These are phyloP conservation scores for Agrotis segetum DNA, from an alignment of 2,888 invertebrate species.

Conservation along the genomic window DNA sequence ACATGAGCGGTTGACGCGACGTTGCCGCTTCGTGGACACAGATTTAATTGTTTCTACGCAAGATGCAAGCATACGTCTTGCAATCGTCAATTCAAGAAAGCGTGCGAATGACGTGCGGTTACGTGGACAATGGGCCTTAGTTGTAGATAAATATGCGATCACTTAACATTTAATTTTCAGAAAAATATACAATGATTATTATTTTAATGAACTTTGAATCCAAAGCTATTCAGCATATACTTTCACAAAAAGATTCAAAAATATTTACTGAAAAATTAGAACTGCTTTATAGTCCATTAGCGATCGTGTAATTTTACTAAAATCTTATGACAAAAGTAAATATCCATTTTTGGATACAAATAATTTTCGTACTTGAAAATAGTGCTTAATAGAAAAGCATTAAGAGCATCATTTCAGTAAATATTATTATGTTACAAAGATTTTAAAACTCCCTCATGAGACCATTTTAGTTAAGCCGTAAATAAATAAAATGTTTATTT, in stretches of 20 bases:
- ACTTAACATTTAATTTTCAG: not conserved
- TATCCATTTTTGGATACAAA: conserved; percentile 21
- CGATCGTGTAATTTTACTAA: conserved; percentile 7
- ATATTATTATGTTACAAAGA: conserved; percentile 3
- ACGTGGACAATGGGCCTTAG: no score
- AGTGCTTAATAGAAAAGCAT: conserved; percentile 1
- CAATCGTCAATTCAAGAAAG: no score
- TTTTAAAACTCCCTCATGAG: not conserved
- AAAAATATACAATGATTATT: not conserved
- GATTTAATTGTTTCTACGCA: no score
- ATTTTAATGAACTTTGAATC: conserved; percentile 1
- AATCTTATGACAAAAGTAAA: conserved; percentile 34
- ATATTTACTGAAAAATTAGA: not conserved
- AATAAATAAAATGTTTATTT: no score
- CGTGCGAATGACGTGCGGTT: no score
- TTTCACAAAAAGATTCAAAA: not conserved
- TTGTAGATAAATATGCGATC: not conserved
- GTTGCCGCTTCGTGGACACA: no score
- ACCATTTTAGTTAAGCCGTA: not conserved
- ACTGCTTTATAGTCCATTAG: conserved; percentile 16
- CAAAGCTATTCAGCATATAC: not conserved
- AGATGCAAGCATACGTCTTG: no score
- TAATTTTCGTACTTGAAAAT: conserved; percentile 7
- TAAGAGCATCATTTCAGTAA: not conserved
- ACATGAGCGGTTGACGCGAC: no score